Percentiles rank a stretch among this genome's conserved stretches.
These are phyloP conservation scores for Lontra canadensis DNA, from an alignment of 2,113 vertebrate species.

Conservation along the genomic window DNA sequence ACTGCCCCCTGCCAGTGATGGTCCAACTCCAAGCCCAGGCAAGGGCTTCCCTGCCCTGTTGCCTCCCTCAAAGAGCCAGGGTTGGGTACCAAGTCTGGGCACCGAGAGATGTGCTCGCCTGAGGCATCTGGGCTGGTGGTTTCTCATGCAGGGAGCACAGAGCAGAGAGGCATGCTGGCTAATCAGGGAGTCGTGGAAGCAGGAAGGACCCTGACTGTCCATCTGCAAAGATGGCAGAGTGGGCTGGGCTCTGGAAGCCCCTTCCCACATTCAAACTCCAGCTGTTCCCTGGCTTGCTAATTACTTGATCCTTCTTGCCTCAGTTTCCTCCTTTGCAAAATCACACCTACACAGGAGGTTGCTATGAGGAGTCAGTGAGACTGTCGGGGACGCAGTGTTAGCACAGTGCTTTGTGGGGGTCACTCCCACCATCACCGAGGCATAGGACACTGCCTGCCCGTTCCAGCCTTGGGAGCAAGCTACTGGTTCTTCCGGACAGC, in stretches of 20 bases:
- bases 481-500: neutral
- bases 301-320: neutral
- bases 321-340: neutral
- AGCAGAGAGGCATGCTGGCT: neutral
- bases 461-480: neutral
- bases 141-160: neutral
- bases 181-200: neutral
- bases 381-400: neutral
- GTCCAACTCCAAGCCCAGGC: neutral
- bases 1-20: neutral
- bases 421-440: neutral
- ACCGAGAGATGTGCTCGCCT: rapidly evolving
- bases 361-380: neutral
- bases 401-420: neutral
- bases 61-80: neutral
- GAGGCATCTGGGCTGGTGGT: neutral
- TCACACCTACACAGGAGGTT: neutral
- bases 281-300: neutral
- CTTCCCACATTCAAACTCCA: neutral
- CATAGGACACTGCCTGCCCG: neutral
- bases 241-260: neutral
- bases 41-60: neutral
- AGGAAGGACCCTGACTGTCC: neutral
- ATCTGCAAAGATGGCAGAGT: neutral
- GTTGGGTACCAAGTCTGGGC: neutral